Conservation (phyloP, 2,113 vertebrate species). For the Oplegnathus fasciatus region DNA sequence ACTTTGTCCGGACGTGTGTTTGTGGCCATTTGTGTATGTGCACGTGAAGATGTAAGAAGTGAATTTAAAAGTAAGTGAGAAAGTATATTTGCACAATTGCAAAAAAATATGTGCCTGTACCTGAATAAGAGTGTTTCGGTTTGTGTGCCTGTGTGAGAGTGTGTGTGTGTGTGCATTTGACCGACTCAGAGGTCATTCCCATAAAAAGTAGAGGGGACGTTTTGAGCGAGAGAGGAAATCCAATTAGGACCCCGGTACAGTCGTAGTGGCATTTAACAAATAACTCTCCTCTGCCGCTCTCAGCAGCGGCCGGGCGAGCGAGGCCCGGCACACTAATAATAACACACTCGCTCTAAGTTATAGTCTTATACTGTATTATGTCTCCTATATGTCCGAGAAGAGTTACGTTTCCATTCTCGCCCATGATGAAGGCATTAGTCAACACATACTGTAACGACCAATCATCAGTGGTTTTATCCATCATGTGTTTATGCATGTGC, state of each 20-base stretch:
- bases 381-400: conserved; percentile 69
- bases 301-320: conserved; percentile 12
- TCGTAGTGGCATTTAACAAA: conserved; percentile 78
- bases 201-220: conserved; percentile 69
- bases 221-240: conserved; percentile 75
- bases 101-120: background rate
- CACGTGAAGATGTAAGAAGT: background rate
- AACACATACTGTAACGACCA: conserved; percentile 67
- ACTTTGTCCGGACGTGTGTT: background rate
- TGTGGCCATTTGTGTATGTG: background rate
- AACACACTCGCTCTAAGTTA: conserved; percentile 76
- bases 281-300: conserved; percentile 68
- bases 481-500: conserved; percentile 70
- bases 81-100: conserved; percentile 9
- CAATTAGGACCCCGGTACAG: conserved; percentile 73
- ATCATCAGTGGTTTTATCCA: conserved; percentile 68
- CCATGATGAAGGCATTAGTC: conserved; percentile 74
- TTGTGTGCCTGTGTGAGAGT: background rate
- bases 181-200: conserved; percentile 73
- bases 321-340: conserved; percentile 59
- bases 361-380: conserved; percentile 70
- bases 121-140: background rate
- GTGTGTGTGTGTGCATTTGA: conserved; percentile 24
- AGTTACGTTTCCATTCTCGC: conserved; percentile 68
- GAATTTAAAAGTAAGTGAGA: background rate